Conservation (phyloP, 92 coral and sea anemone genomes). For the Zoanthus gigantus region DNA sequence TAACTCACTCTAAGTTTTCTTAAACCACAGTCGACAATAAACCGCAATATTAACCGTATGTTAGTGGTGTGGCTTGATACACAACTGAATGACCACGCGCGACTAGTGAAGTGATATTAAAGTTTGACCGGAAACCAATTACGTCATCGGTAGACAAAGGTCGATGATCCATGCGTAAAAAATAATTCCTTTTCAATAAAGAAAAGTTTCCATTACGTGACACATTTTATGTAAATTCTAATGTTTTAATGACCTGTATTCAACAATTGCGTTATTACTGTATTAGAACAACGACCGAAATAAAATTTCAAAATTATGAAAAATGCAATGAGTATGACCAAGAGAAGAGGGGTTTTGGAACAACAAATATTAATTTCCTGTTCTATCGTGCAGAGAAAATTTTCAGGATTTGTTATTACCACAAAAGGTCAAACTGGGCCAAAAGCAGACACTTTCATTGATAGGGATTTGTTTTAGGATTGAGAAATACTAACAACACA, state of each 20-base stretch:
- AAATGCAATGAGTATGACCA: background rate
- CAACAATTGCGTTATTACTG: too few relatives aligned
- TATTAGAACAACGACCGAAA: background rate
- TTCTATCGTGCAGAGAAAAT: background rate
- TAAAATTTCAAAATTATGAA: background rate
- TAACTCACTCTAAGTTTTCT: conserved; percentile 3
- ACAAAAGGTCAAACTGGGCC: background rate
- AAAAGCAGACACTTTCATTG: background rate
- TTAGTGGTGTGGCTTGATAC: background rate
- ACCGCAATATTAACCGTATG: too few relatives aligned
- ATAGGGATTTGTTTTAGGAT: background rate
- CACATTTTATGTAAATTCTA: background rate
- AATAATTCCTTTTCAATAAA: conserved; percentile 1
- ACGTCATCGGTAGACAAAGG: conserved; percentile 16
- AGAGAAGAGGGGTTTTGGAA: background rate
- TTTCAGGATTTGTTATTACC: background rate
- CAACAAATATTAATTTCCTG: background rate
- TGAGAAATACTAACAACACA: conserved; percentile 25
- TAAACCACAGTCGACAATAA: background rate
- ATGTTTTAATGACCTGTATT: background rate
- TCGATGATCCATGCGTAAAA: background rate
- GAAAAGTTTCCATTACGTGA: background rate
- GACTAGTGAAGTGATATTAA: conserved; percentile 18
- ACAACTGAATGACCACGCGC: background rate
- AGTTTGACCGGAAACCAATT: conserved; percentile 4